These are phyloP conservation scores for Agapornis roseicollis DNA, from an alignment of 2,113 vertebrate genomes.

Conservation along the genomic window DNA sequence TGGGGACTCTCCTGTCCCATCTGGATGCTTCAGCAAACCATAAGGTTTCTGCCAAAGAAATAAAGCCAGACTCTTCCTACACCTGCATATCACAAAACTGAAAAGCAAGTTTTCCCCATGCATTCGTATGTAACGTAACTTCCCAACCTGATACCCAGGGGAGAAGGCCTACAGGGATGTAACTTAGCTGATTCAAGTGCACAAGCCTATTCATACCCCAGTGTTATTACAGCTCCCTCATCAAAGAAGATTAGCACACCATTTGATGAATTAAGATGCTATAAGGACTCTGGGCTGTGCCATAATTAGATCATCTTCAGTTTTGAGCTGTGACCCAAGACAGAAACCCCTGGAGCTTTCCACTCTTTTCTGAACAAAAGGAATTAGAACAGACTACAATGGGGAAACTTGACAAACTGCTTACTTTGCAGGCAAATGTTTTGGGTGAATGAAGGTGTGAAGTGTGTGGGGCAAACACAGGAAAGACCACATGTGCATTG, in stretches of 20 bases:
- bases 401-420: background rate
- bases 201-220: background rate
- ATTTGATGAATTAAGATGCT: background rate
- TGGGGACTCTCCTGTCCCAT: background rate
- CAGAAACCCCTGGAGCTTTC: background rate
- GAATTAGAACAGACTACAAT: background rate
- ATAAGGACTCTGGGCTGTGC: background rate
- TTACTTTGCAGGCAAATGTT: background rate
- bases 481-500: rapidly evolving
- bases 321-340: background rate
- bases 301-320: background rate
- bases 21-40: background rate
- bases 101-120: background rate
- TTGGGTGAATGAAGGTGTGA: background rate
- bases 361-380: background rate
- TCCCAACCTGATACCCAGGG: background rate
- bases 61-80: background rate
- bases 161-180: background rate
- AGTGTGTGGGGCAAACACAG: background rate
- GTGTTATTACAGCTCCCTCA: background rate
- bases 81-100: background rate
- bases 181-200: background rate
- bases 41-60: background rate
- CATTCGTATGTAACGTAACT: background rate
- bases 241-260: background rate